Base-by-base conservation (phyloP, 2,113 vertebrate genomes). In the Cyphomyrus plagiostoma region DNA sequence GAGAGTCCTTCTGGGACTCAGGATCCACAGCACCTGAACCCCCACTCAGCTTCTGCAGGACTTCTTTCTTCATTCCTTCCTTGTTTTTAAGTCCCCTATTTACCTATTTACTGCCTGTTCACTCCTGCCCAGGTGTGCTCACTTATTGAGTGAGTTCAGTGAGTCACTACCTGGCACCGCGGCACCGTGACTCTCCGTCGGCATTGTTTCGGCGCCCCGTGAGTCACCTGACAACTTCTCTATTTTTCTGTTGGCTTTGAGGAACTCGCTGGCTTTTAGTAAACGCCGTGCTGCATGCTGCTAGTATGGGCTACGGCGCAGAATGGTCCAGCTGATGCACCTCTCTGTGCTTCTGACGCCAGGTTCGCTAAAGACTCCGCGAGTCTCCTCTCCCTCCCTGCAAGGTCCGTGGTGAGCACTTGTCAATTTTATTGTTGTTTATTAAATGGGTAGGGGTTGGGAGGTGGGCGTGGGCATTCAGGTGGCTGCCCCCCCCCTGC, bases 401-500 rank as follows among this genome's bases (percentile, higher is more conserved):
- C 15, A 23, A 15, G 11, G 58, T 49, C n/a, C 15, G n/a, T 35
- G 45, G 62, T 77, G 70, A 88, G 77, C 70, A 53, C 30, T 82
- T 13, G 84, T 50, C 46, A 87, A 80, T 80, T 80, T 80, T 35
- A 42, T 80, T 42, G 30, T 80, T 80, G 85, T 62, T 30, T 50
- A 35, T 88, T 88, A 53, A 56, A 88, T 52, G 83, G 88, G 77
- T 84, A 77, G 74, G 53, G 86, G 88, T 6, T n/a, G 74, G 74
- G 74, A 42, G 74, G 74, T 1, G 35, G 70, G 70, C 70, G 13
- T 86, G 92, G 35, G 21, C 90, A 86, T 92, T 92, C 92, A 91
- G 92, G 91, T 93, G 93, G 91, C 93, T 93, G 94, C 92, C 70
- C 70, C 93, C 8, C 58, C 2, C 58, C 21, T 7, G 1, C 46